phyloP scores from a whole-genome alignment of 2,113 vertebrate species.

The Aix galericulata region DNA sequence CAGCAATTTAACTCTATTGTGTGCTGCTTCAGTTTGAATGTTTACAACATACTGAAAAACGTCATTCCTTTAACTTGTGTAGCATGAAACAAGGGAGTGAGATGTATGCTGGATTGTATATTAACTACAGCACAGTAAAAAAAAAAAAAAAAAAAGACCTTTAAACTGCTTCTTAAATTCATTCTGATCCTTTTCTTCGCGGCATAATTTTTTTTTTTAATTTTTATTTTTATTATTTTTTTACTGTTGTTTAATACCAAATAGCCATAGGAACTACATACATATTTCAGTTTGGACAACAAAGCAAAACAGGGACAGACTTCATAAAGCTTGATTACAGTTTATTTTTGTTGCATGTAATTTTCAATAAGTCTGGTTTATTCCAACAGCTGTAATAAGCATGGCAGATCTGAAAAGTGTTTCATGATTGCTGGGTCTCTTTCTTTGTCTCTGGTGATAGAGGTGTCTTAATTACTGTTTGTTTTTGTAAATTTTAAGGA shows the following conservation, averaged over 20 bases:
- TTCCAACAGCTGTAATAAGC: slow-evolving; percentile 42
- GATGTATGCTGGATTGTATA: background rate
- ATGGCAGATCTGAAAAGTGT: slow-evolving; percentile 43
- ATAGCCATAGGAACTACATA: background rate
- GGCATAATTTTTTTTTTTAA: background rate
- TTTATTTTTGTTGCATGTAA: slow-evolving; percentile 54
- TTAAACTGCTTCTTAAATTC: background rate
- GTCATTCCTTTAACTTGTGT: background rate
- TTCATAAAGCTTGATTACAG: slow-evolving; percentile 44
- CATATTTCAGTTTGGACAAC: background rate
- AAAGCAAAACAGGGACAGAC: background rate
- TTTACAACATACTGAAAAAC: background rate
- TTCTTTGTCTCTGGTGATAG: slow-evolving; percentile 48
- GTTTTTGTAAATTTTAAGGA: slow-evolving; percentile 58
- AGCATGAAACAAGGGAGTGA: background rate
- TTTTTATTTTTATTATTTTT: background rate
- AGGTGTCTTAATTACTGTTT: slow-evolving; percentile 69
- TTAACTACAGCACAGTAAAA: background rate
- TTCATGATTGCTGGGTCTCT: slow-evolving; percentile 26
- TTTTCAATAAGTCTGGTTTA: slow-evolving; percentile 30
- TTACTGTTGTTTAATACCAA: background rate
- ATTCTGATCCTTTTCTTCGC: background rate
- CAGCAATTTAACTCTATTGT: background rate
- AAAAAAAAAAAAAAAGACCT: background rate
- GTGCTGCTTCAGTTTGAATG: slow-evolving; percentile 23